A percentile compares a stretch with the other conserved stretches of the same genome.
phyloP scores from a whole-genome alignment of 2,113 vertebrate species.

The Sinocyclocheilus grahami region DNA sequence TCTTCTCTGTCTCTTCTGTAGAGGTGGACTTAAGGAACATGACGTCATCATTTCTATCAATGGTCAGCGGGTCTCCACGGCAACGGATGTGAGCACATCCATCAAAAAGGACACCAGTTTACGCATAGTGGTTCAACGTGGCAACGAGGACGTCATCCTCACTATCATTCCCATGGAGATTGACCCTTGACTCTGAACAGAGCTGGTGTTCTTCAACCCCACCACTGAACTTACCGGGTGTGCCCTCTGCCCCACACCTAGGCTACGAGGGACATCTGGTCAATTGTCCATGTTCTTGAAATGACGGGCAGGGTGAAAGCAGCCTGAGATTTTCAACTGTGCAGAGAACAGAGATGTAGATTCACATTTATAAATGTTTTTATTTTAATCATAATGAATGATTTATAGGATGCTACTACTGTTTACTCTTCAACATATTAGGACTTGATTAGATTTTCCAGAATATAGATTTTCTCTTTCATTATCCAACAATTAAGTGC shows the following conservation, averaged over 20 bases:
- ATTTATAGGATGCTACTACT: constrained; percentile 67
- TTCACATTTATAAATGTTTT: constrained; percentile 50
- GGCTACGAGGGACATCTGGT: constrained; percentile 48
- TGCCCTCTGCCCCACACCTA: constrained; percentile 52
- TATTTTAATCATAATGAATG: constrained; percentile 42
- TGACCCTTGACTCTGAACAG: constrained; percentile 82
- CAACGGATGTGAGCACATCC: constrained; percentile 88
- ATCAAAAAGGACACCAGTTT: constrained; percentile 85
- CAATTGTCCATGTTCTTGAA: constrained; percentile 55
- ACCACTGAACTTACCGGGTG: constrained; percentile 72
- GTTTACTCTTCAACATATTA: constrained; percentile 56
- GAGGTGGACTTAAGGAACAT: constrained; percentile 92
- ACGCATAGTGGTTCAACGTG: constrained; percentile 89
- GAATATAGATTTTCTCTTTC: background rate
- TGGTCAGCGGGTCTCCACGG: constrained; percentile 85
- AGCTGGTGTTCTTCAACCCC: constrained; percentile 76
- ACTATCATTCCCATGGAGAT: constrained; percentile 91
- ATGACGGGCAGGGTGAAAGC: constrained; percentile 62
- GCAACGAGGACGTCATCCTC: constrained; percentile 92
- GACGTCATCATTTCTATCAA: constrained; percentile 99
- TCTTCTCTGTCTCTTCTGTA: constrained; percentile 60
- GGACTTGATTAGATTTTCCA: constrained; percentile 42
- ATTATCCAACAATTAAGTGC: background rate
- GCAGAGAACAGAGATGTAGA: constrained; percentile 60
- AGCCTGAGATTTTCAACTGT: constrained; percentile 65